Evolutionary conservation across 2,888 invertebrate genomes (phyloP).

Genomic region (Monopis laevigella): DNA sequence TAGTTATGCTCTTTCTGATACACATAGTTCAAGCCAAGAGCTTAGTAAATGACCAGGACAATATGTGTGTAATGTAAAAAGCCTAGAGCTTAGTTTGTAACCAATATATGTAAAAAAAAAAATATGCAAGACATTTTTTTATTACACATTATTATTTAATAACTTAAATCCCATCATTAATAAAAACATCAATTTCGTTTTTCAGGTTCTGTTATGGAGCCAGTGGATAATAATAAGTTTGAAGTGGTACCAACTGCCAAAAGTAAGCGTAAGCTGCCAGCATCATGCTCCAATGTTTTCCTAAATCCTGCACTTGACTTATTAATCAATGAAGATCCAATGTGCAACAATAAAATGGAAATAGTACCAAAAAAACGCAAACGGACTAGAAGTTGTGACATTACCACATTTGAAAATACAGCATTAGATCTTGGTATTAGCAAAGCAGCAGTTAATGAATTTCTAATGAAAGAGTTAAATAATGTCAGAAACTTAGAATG

Average conservation of each 20-base stretch:
- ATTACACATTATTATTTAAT: no score
- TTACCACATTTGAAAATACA: conserved; percentile 48
- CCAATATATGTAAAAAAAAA: no score
- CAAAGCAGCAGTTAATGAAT: conserved; percentile 42
- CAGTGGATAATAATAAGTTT: conserved; percentile 53
- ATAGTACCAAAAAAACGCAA: conserved; percentile 53
- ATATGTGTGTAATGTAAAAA: no score
- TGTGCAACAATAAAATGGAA: conserved; percentile 62
- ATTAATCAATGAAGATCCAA: conserved; percentile 53
- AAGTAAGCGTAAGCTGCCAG: conserved; percentile 46
- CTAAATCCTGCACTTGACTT: conserved; percentile 55
- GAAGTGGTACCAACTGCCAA: conserved; percentile 44
- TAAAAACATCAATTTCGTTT: no score
- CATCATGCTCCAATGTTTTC: conserved; percentile 44
- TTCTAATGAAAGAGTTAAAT: conserved; percentile 44
- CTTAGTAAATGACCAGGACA: no score
- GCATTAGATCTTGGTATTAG: conserved; percentile 49
- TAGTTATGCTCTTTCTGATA: no score
- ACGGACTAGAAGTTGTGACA: conserved; percentile 44
- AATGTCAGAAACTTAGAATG: conserved; percentile 52
- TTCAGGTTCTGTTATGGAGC: conserved; percentile 30
- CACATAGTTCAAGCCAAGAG: no score
- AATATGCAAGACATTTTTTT: no score
- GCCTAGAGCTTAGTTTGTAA: no score
- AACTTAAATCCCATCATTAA: no score